Evolutionary conservation across 2,888 invertebrate genomes (phyloP).

Genomic region (Cyclophora punctaria): DNA sequence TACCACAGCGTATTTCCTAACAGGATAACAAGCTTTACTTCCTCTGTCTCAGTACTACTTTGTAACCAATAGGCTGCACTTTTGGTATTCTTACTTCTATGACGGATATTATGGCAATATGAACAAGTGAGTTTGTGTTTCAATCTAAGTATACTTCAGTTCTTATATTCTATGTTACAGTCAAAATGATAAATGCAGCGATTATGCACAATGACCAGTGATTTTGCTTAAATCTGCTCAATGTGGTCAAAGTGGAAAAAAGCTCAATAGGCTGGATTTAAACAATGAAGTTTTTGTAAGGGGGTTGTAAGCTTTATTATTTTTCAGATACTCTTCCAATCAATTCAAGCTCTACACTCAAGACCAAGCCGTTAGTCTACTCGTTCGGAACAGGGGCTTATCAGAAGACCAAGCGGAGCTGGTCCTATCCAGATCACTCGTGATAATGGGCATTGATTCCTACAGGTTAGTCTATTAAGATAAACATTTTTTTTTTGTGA

Average conservation of each 20-base stretch:
- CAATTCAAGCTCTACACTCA: conserved; percentile 29
- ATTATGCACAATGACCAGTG: not conserved
- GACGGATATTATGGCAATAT: conserved; percentile 38
- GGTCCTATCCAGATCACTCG: conserved; percentile 59
- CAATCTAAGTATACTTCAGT: no score
- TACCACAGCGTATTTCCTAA: conserved; percentile 60
- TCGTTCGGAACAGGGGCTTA: conserved; percentile 52
- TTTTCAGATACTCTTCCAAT: conserved; percentile 27
- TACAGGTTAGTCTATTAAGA: conserved; percentile 36
- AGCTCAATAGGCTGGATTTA: not conserved
- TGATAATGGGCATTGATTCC: conserved; percentile 48
- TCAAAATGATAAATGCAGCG: not conserved
- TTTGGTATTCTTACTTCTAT: conserved; percentile 32
- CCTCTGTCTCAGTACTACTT: conserved; percentile 30
- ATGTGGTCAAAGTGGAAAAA: no score
- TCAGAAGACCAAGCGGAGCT: conserved; percentile 60
- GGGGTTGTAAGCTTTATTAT: not conserved
- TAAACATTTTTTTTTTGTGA: no score
- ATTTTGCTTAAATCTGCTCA: no score
- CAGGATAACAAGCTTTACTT: conserved; percentile 47
- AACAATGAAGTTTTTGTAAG: not conserved
- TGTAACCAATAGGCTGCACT: conserved; percentile 14
- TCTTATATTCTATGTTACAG: no score
- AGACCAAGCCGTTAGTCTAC: conserved; percentile 51
- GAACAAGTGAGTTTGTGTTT: conserved; percentile 28